Conservation (phyloP, 2,797 vertebrate genomes). For the Catostomus latipinnis region DNA sequence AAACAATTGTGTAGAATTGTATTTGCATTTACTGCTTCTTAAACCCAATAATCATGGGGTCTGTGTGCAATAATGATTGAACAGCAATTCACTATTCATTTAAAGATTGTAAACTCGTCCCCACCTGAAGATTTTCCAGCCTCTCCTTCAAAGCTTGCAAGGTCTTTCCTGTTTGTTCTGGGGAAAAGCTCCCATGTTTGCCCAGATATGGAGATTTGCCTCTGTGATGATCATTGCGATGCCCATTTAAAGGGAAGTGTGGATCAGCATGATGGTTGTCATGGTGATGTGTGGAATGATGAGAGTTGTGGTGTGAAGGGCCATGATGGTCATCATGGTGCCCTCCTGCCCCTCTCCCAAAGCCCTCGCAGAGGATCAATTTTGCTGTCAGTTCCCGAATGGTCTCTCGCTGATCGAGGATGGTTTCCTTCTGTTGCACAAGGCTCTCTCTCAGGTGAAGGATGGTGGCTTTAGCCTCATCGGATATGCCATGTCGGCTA, state of each 20-base stretch:
- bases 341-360: slow-evolving; percentile 71
- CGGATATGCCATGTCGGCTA: slow-evolving; percentile 70
- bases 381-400: slow-evolving; percentile 85
- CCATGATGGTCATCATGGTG: slow-evolving; percentile 67
- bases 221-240: slow-evolving; percentile 64
- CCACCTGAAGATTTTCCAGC: slow-evolving; percentile 84
- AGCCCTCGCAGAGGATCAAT: slow-evolving; percentile 82
- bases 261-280: slow-evolving; percentile 71
- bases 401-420: slow-evolving; percentile 84
- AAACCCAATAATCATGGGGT: neutral
- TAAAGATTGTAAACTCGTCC: neutral
- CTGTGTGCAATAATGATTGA: too few species aligned
- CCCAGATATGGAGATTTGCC: slow-evolving; percentile 64
- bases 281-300: slow-evolving; percentile 57
- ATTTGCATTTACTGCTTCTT: too few species aligned
- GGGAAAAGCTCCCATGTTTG: slow-evolving; percentile 71
- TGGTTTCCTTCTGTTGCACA: slow-evolving; percentile 84
- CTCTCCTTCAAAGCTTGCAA: slow-evolving; percentile 83
- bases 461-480: slow-evolving; percentile 84
- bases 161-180: slow-evolving; percentile 80
- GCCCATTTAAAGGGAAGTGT: slow-evolving; percentile 62
- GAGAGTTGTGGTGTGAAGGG: slow-evolving; percentile 46
- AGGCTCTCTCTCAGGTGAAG: slow-evolving; percentile 84
- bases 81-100: neutral
- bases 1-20: too few species aligned